Base-by-base conservation (phyloP, 2,113 vertebrate genomes). In the Callipepla californica region DNA sequence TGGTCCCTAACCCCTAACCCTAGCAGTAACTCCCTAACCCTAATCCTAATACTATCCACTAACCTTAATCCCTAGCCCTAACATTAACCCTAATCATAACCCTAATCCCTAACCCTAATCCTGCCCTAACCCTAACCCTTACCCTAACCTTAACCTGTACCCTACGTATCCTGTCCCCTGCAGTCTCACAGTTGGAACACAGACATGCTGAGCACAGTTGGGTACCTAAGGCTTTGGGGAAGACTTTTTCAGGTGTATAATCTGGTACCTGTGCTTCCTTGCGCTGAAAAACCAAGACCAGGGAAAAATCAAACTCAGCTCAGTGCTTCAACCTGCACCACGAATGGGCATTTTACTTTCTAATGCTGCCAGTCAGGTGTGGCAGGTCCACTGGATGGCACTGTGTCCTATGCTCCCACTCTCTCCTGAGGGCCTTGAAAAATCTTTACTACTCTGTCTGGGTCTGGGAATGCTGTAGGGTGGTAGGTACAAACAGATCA, bases 311-410 rank as follows among this genome's bases (percentile, higher is more conserved):
- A 5, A 3, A 67, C 1, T 36, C 14, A 75, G 23, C 32, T 11
- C 57, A 9, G 21, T 3, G 22, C 21, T 65, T 18, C 65, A 44
- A 5, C 5, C 15, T 74, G 4, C 51, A 10, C 5, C 53, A 4
- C 6, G 0, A 1, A 18, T 1, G 78, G 44, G 13, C 55, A 0
- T 1, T 17, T 6, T 26, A 11, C 20, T 1, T 22, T 4, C 2
- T 10, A 3, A 19, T 3, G 34, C 44, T 38, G 3, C 26, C 1
- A 42, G 63, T 42, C 76, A 51, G 51, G 34, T 26, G 66, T 2
- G 73, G 61, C 73, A 80, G 67, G 38, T 22, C 93, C 96, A 11
- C 93, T 53, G 92, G 94, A 38, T 95, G 95, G 85, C 94, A 95
- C 90, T 95, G 78, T 68, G 44, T 40, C 53, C 73, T 85, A 34